Evolutionary conservation across 2,888 invertebrate genomes (phyloP).

Genomic region (Ectobius pallidus): DNA sequence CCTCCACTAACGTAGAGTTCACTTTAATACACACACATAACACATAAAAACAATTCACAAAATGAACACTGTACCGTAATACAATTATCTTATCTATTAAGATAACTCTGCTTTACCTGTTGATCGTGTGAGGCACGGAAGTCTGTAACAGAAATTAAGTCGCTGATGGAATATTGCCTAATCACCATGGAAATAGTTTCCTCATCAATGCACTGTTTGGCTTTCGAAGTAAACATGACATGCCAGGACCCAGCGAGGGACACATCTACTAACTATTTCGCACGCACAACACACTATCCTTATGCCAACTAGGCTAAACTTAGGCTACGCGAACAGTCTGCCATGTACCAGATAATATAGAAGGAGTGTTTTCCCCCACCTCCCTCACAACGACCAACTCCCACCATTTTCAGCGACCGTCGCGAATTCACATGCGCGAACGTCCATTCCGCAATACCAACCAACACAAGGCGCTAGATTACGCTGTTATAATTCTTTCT

Average conservation of each 20-base stretch:
- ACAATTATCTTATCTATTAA: too few species aligned
- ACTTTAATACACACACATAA: too few species aligned
- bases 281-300: neutral
- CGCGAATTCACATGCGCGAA: conserved; percentile 5
- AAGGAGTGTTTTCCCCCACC: neutral
- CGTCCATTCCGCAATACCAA: neutral
- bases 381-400: neutral
- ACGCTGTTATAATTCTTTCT: neutral
- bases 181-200: conserved; percentile 19
- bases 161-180: neutral
- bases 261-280: neutral
- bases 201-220: neutral
- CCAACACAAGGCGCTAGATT: neutral
- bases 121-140: neutral
- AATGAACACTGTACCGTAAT: too few species aligned
- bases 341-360: conserved; percentile 6
- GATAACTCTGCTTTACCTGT: neutral
- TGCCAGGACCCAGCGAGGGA: conserved; percentile 4
- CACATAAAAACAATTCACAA: too few species aligned
- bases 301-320: neutral
- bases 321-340: neutral
- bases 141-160: neutral
- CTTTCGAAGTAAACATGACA: conserved; percentile 17
- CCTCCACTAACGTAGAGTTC: too few species aligned
- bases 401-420: neutral